Percentiles rank a stretch among this genome's conserved stretches.
Conservation (phyloP, 53 echinoderm and acorn worm genomes). For the Echinarachnius parma region DNA sequence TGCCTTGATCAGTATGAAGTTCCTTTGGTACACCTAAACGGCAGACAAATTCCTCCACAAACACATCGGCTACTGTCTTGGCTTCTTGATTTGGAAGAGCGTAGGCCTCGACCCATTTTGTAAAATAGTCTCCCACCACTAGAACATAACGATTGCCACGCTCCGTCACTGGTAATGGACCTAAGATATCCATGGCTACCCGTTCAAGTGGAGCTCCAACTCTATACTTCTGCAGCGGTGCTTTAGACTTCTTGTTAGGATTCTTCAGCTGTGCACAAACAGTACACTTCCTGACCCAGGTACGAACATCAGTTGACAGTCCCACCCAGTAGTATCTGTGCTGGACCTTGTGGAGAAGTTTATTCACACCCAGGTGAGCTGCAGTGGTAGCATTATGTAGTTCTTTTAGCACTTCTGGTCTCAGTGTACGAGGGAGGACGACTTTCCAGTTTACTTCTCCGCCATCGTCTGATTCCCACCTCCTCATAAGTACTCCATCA, state of each 20-base stretch:
- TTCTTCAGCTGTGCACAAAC: slow-evolving; percentile 12
- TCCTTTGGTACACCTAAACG: slow-evolving; percentile 17
- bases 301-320: slow-evolving; percentile 12
- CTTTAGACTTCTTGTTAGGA: neutral
- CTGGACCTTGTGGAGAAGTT: neutral
- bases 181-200: slow-evolving; percentile 41
- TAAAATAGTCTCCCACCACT: slow-evolving; percentile 26
- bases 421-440: slow-evolving; percentile 5
- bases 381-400: slow-evolving; percentile 13
- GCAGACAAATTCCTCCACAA: slow-evolving; percentile 9
- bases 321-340: slow-evolving; percentile 31
- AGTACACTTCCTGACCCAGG: slow-evolving; percentile 28
- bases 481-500: slow-evolving; percentile 20
- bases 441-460: neutral
- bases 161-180: slow-evolving; percentile 37
- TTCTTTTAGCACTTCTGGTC: slow-evolving; percentile 1
- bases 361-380: slow-evolving; percentile 26
- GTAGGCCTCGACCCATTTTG: slow-evolving; percentile 25
- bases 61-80: slow-evolving; percentile 25
- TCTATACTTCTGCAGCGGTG: slow-evolving; percentile 16
- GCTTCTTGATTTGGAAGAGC: slow-evolving; percentile 30
- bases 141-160: slow-evolving; percentile 25
- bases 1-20: slow-evolving; percentile 33
- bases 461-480: slow-evolving; percentile 29
- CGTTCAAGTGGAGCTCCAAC: slow-evolving; percentile 31